phyloP scores from a whole-genome alignment of 2,888 invertebrate species.

The Petrophora chlorosata region DNA sequence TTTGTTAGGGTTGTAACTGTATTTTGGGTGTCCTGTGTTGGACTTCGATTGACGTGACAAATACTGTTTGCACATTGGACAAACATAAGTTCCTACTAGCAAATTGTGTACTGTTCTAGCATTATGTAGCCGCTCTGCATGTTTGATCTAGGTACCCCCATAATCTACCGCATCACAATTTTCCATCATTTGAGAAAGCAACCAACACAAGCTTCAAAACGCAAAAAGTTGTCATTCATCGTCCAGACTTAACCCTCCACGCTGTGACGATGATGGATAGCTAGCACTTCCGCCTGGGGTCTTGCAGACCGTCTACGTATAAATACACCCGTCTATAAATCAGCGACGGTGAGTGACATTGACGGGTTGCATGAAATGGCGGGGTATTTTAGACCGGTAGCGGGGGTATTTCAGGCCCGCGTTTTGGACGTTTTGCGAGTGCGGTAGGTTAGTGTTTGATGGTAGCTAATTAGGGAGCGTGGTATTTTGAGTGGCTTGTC shows the following conservation, averaged over 20 bases:
- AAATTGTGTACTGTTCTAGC: too few species aligned
- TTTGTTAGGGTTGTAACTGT: too few species aligned
- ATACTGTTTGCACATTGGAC: too few species aligned
- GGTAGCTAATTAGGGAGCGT: conserved; percentile 18
- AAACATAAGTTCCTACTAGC: too few species aligned
- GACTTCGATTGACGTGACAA: too few species aligned
- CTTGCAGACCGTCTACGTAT: conserved; percentile 17
- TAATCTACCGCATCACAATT: too few species aligned
- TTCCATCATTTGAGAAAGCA: neutral
- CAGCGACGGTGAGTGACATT: conserved; percentile 62
- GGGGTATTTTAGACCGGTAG: conserved; percentile 44
- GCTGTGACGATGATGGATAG: conserved; percentile 66
- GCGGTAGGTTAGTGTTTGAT: conserved; percentile 30
- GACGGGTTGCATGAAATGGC: conserved; percentile 64
- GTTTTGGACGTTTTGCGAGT: conserved; percentile 33
- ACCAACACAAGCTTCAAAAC: neutral
- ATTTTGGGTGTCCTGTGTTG: too few species aligned
- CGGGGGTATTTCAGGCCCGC: conserved; percentile 45
- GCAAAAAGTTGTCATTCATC: conserved; percentile 18
- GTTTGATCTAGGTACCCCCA: too few species aligned
- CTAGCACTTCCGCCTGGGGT: conserved; percentile 50
- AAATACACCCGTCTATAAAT: conserved; percentile 36
- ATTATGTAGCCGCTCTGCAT: too few species aligned
- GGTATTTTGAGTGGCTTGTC: conserved; percentile 3
- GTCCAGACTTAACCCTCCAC: conserved; percentile 22